Evolutionary conservation across 2,797 vertebrate genomes (phyloP).

Genomic region (Gymnothorax reevesii): DNA sequence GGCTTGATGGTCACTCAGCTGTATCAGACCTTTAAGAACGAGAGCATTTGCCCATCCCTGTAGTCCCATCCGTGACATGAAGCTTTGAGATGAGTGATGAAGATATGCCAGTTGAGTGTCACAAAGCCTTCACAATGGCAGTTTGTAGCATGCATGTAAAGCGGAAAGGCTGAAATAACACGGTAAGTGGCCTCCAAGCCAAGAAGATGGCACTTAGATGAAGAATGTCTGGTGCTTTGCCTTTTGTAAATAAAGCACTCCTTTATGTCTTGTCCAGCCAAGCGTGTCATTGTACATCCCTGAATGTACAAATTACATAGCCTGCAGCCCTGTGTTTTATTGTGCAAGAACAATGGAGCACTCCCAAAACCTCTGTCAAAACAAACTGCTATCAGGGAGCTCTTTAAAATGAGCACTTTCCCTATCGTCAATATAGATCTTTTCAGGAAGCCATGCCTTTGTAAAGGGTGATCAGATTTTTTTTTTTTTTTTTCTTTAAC

Average conservation of each 20-base stretch:
- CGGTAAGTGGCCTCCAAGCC: not conserved
- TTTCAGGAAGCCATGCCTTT: constrained; percentile 27
- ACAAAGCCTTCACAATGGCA: not conserved
- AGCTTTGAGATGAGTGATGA: constrained; percentile 2
- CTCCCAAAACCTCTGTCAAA: constrained; percentile 36
- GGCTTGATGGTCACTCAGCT: not conserved
- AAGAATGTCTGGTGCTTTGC: constrained; percentile 38
- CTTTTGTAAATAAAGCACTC: constrained; percentile 44
- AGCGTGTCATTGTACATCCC: constrained; percentile 44
- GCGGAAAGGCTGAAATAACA: not conserved
- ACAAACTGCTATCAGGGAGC: constrained; percentile 40
- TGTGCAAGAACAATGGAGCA: constrained; percentile 52
- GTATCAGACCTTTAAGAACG: not conserved
- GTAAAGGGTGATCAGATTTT: not conserved
- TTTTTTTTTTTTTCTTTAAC: no score
- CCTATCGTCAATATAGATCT: constrained; percentile 31
- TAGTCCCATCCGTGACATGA: not conserved
- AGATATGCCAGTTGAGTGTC: constrained; percentile 16
- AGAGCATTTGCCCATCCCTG: not conserved
- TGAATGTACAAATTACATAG: constrained; percentile 37
- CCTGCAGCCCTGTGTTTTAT: constrained; percentile 31
- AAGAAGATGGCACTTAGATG: constrained; percentile 6
- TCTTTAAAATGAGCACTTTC: constrained; percentile 32
- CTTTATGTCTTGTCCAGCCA: constrained; percentile 38
- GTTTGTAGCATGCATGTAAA: constrained; percentile 17